Base-by-base conservation (phyloP, 2,888 invertebrate genomes). In the Alloscopus bannaensis region DNA sequence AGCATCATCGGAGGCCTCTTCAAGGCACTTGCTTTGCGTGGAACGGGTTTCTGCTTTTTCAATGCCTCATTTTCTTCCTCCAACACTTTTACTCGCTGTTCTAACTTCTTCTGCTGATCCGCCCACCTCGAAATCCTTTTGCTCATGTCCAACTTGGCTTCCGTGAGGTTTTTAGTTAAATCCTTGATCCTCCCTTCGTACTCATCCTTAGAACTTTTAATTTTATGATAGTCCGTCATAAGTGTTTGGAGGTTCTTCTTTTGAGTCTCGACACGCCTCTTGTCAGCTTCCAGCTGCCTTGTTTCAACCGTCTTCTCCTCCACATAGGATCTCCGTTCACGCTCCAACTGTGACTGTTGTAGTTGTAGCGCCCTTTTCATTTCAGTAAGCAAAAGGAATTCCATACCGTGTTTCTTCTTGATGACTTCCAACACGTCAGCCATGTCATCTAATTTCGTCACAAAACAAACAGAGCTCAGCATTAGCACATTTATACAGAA, bases 41-140 rank as follows among this genome's bases (percentile, higher is more conserved):
- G 60, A 0, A 62, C 1, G 18, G 47, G 13, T 26, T 72, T 50
- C 2, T 31, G 31, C 29, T 78, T 76, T 36, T 76, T 77, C 18
- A 75, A 59, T 1, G 60, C 52, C 8, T 69, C 72, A 52, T 80
- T 69, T 50, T 83, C 83, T 20, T 78, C 77, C 52, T 83, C 81
- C 45, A 83, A 45, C 0, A 57, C 42, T 57, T 80, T 68, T 0
- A 80, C 73, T 31, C 78, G 64, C 40, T 81, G 80, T 20, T 70
- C 73, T 55, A 83, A 70, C 29, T 69, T 68, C 28, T 66, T 77
- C 28, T 83, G 81, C 24, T 76, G 68, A 6, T 80, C 77, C 20
- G 42, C 57, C 66, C 66, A 81, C 22, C 76, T 65, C 1, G 75
- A 68, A 62, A 76, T 80, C 26, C 80, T 55, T 31, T 45, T 68